A percentile compares a stretch with the other conserved stretches of the same genome.
Conservation (phyloP, 2,888 invertebrate species). For the Pantelozetes paolii region DNA sequence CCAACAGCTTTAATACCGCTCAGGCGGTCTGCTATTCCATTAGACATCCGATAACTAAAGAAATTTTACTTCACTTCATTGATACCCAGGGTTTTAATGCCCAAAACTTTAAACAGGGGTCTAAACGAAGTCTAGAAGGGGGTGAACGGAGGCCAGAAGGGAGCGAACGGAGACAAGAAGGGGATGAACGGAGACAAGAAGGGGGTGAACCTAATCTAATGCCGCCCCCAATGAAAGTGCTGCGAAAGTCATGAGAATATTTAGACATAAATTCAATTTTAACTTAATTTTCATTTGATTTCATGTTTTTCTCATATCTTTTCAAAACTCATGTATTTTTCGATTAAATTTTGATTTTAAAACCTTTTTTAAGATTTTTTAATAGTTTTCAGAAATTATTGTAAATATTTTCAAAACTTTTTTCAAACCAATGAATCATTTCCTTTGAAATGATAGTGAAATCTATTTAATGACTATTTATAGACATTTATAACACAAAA, state of each 20-base stretch:
- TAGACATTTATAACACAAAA: background rate
- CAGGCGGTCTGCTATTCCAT: slow-evolving; percentile 79
- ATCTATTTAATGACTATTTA: background rate
- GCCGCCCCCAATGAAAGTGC: slow-evolving; percentile 36
- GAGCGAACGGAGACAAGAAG: background rate
- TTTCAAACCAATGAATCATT: background rate
- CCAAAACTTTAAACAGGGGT: too few relatives aligned
- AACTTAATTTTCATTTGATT: background rate
- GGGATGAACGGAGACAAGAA: background rate
- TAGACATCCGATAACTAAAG: slow-evolving; percentile 74
- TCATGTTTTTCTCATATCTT: background rate
- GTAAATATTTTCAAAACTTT: background rate
- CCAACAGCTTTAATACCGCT: slow-evolving; percentile 38
- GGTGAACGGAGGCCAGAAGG: background rate
- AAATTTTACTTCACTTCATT: slow-evolving; percentile 70
- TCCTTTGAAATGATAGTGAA: background rate
- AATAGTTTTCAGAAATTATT: background rate
- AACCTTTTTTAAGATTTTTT: too few relatives aligned
- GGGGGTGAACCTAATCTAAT: slow-evolving; percentile 30
- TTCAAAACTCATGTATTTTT: too few relatives aligned
- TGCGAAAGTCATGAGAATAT: background rate
- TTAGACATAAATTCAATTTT: background rate
- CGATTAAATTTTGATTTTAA: too few relatives aligned
- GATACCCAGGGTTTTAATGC: slow-evolving; percentile 59
- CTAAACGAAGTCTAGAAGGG: background rate